phyloP scores from a whole-genome alignment of 2,113 vertebrate species.

The Meriones unguiculatus region DNA sequence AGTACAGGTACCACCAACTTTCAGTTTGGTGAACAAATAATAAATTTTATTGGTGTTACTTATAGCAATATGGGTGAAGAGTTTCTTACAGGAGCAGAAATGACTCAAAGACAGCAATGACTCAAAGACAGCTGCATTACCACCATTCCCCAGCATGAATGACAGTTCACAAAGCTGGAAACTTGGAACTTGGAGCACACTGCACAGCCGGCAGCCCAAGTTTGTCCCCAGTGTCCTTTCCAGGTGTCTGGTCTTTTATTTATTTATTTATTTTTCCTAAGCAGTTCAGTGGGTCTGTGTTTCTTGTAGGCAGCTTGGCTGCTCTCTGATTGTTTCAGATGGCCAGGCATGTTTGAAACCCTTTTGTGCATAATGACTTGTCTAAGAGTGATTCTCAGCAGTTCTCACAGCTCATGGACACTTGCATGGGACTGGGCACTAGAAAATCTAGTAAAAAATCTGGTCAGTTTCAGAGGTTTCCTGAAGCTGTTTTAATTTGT shows the following conservation, averaged over 20 bases:
- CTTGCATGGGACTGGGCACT: not conserved
- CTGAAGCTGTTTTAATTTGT: not conserved
- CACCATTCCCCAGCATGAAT: not conserved
- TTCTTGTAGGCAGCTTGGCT: not conserved
- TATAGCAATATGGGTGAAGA: not conserved
- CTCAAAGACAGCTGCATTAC: not conserved
- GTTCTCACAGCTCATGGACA: not conserved
- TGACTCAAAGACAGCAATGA: not conserved
- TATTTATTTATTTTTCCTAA: not conserved
- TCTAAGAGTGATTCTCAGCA: not conserved
- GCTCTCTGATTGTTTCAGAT: not conserved
- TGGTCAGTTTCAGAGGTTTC: not conserved
- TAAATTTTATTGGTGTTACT: not conserved
- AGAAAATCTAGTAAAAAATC: not conserved
- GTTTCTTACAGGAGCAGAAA: not conserved
- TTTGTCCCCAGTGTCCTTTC: not conserved
- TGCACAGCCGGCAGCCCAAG: not conserved
- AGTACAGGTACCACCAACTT: not conserved
- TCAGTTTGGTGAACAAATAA: not conserved
- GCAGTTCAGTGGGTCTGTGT: not conserved
- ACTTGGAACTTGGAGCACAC: not conserved
- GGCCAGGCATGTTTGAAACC: not conserved
- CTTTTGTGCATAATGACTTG: not conserved
- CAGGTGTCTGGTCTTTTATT: not conserved
- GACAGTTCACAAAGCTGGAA: not conserved